Evolutionary conservation across 2,888 invertebrate species (phyloP).

Genomic region (Ectemnius cavifrons): DNA sequence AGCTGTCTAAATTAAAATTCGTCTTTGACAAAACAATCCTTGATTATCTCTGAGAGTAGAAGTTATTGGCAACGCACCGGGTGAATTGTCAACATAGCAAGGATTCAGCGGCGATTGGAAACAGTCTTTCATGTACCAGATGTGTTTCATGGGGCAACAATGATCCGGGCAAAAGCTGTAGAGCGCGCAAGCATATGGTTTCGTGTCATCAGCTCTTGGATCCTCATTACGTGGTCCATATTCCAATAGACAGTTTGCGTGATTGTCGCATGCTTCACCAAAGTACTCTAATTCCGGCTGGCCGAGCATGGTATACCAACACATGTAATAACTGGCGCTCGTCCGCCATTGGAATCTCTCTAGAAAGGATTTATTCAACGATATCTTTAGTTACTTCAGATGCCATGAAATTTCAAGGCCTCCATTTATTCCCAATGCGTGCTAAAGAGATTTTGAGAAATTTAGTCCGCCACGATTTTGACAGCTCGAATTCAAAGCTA

Average conservation of each 20-base stretch:
- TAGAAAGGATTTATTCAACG: conserved; percentile 29
- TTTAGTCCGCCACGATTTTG: no score
- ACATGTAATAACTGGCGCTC: conserved; percentile 84
- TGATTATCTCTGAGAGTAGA: not conserved
- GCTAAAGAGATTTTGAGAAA: no score
- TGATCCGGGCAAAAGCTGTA: conserved; percentile 85
- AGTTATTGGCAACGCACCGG: conserved; percentile 58
- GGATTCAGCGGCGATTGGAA: conserved; percentile 79
- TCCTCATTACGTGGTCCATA: conserved; percentile 79
- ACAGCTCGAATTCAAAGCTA: no score
- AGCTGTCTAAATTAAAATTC: no score
- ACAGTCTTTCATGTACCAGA: conserved; percentile 77
- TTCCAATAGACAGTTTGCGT: conserved; percentile 80
- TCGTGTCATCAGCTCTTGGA: conserved; percentile 80
- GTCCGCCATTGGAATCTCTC: conserved; percentile 83
- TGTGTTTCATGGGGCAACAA: conserved; percentile 81
- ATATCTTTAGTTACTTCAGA: no score
- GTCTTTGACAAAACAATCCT: conserved; percentile 15
- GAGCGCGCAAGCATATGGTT: conserved; percentile 81
- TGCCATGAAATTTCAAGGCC: no score
- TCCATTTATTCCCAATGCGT: no score
- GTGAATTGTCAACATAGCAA: conserved; percentile 78
- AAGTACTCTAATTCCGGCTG: conserved; percentile 79
- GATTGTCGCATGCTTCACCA: conserved; percentile 82
- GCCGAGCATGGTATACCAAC: conserved; percentile 83